Base-by-base conservation (phyloP, 1,140 invertebrate genomes). In the Colletes latitarsis region DNA sequence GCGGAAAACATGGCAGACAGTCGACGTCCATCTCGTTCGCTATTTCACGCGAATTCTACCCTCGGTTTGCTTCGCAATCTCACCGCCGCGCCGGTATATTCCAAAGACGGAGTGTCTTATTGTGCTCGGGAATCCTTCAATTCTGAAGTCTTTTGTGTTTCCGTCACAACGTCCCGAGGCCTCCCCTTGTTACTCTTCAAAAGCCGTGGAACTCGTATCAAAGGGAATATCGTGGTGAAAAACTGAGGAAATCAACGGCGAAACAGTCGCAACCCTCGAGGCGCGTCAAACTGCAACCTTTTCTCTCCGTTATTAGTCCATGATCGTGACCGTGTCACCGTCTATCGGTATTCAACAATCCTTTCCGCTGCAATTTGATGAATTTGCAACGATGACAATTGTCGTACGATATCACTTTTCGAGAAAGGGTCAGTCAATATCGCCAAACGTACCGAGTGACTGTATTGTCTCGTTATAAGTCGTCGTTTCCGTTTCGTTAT, bases 271-370 rank as follows among this genome's bases (percentile, higher is more conserved):
- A 49, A 9, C 58, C 58, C 71, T 41, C 12, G 10, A 8, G 73
- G 73, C 73, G 15, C 73, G 19, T 75, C 73, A 17, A 64, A 43
- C 49, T 30, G 30, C 30, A 30, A 30, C 30, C 30, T 19, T 58
- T 68, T 77, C 64, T 68, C 46, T 46, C 60, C n/a, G 19, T 81
- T 81, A 81, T 81, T 76, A 69, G 62, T 41, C 30, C 57, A 15
- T 71, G 57, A 68, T 77, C 67, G 19, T 55, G 67, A 39, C 67
- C 49, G 49, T 69, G 46, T 21, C 30, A 43, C 49, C 5, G 19
- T 30, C 30, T 30, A 30, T 30, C 30, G 30, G 30, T 30, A 30
- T 30, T 30, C 30, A 2, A 30, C 30, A 2, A 0, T 30, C 30
- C 30, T 30, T 30, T 30, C 30, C 2, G 30, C 1, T 30, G 30